phyloP scores from a whole-genome alignment of 2,797 vertebrate genomes.

The Sebastes flavidus region DNA sequence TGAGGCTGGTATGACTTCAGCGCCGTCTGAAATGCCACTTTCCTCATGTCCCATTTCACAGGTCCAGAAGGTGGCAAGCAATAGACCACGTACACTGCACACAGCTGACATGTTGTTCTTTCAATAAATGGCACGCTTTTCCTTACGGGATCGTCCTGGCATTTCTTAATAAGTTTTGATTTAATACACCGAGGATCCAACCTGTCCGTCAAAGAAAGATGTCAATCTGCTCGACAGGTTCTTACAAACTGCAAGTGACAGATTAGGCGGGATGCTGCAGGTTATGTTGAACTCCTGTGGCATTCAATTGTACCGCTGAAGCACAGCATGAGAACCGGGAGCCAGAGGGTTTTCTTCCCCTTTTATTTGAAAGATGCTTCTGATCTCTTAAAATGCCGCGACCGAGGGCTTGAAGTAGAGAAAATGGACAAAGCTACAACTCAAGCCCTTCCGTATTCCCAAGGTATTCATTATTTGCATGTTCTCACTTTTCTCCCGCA shows the following conservation, averaged over 20 bases:
- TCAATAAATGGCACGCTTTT: conserved; percentile 26
- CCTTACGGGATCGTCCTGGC: neutral
- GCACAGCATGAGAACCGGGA: conserved; percentile 5
- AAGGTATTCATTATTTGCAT: conserved; percentile 13
- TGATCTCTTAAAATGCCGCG: conserved; percentile 27
- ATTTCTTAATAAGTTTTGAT: conserved; percentile 43
- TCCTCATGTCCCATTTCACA: conserved; percentile 34
- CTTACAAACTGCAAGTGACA: conserved; percentile 35
- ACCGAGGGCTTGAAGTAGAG: neutral
- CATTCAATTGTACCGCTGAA: conserved; percentile 26
- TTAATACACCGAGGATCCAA: conserved; percentile 24
- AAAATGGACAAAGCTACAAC: conserved; percentile 1
- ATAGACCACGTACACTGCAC: neutral
- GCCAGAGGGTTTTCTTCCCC: conserved; percentile 9
- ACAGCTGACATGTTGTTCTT: conserved; percentile 10
- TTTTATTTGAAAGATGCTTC: conserved; percentile 12
- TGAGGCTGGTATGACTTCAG: conserved; percentile 35
- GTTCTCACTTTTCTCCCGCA: conserved; percentile 1
- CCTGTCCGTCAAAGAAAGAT: conserved; percentile 49
- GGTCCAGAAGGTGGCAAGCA: conserved; percentile 16
- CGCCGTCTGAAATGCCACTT: conserved; percentile 46
- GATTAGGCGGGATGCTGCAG: conserved; percentile 19
- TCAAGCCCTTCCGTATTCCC: conserved; percentile 5
- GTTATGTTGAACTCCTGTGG: conserved; percentile 22
- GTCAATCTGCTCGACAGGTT: conserved; percentile 8